phyloP scores from a whole-genome alignment of 2,797 vertebrate species.

The Hydrocynus forskahlii region DNA sequence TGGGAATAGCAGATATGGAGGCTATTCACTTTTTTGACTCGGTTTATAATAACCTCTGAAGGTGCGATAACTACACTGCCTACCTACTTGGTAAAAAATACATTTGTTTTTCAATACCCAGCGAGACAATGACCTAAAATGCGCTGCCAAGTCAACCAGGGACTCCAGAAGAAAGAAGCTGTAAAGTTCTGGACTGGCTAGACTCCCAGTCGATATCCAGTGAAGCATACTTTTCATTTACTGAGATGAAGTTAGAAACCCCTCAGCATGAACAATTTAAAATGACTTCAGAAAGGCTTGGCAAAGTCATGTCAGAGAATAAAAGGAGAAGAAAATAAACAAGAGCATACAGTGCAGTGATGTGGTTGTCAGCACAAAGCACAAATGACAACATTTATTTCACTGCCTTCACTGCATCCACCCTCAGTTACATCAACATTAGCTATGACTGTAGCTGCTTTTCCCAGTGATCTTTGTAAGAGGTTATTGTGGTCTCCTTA shows the following conservation, averaged over 20 bases:
- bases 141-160: neutral
- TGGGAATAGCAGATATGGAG: neutral
- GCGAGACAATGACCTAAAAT: neutral
- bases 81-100: neutral
- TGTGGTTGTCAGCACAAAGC: neutral
- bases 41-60: neutral
- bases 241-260: slow-evolving; percentile 1
- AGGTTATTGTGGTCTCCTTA: neutral
- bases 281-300: neutral
- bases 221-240: slow-evolving; percentile 2
- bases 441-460: neutral
- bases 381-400: no score
- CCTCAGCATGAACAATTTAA: neutral
- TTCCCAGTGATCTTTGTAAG: no score
- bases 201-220: neutral
- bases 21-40: neutral
- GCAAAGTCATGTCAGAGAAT: neutral
- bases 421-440: neutral
- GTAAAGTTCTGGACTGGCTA: neutral
- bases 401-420: no score
- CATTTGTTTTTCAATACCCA: neutral
- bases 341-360: neutral
- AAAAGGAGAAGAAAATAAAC: neutral
- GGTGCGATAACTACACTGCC: neutral
- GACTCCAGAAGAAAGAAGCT: neutral